Evolutionary conservation across 2,888 invertebrate species (phyloP).

Genomic region (Entomobrya proxima): DNA sequence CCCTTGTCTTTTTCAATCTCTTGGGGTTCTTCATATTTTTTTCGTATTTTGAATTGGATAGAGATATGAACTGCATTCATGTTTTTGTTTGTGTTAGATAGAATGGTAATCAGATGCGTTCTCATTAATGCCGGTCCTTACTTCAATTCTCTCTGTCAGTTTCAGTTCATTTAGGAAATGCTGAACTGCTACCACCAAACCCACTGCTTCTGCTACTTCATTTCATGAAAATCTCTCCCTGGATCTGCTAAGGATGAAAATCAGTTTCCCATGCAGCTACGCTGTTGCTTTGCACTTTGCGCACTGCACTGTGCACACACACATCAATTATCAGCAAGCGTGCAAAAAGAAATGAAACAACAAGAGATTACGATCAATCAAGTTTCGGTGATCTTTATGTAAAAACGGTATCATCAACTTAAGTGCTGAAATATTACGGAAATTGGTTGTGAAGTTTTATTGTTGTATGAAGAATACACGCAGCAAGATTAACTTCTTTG

Average conservation of each 20-base stretch:
- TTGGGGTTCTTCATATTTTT: constrained; percentile 1
- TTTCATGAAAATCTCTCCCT: constrained; percentile 34
- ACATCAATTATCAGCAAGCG: too few species aligned
- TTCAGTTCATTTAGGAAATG: constrained; percentile 33
- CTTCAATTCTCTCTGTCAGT: constrained; percentile 51
- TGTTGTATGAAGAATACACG: too few species aligned
- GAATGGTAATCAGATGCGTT: constrained; percentile 23
- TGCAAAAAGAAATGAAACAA: neutral
- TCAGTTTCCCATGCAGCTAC: constrained; percentile 20
- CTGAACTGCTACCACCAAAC: too few species aligned
- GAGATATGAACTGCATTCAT: neutral
- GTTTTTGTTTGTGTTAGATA: constrained; percentile 26
- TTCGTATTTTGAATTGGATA: neutral
- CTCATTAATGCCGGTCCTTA: constrained; percentile 60
- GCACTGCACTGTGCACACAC: too few species aligned
- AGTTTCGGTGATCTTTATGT: neutral
- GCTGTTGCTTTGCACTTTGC: too few species aligned
- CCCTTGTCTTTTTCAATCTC: neutral
- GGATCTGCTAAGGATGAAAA: neutral
- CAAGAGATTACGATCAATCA: neutral
- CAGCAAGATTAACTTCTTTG: too few species aligned
- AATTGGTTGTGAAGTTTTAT: too few species aligned
- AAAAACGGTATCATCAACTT: neutral
- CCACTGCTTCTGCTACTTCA: neutral
- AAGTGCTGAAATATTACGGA: neutral